Evolutionary conservation across 2,113 vertebrate genomes (phyloP).

Genomic region (Mormyrus iriodes): DNA sequence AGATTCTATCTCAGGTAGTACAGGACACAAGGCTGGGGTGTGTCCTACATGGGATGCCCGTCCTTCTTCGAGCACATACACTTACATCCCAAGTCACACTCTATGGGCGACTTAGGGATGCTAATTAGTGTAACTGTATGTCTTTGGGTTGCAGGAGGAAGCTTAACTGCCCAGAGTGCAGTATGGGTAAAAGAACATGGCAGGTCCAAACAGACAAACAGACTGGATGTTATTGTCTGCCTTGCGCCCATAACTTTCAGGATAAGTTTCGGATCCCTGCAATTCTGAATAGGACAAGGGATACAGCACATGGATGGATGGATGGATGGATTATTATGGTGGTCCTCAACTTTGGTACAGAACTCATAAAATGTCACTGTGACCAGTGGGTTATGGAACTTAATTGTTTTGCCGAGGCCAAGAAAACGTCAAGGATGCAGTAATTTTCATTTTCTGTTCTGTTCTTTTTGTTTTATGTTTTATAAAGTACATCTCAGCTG

Average conservation of each 20-base stretch:
- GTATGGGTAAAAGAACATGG: not conserved
- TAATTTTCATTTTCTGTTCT: not conserved
- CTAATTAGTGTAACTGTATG: not conserved
- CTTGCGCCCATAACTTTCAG: not conserved
- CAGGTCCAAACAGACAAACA: not conserved
- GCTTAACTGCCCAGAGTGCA: not conserved
- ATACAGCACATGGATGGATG: not conserved
- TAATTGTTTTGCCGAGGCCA: not conserved
- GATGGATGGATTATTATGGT: not conserved
- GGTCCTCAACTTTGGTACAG: not conserved
- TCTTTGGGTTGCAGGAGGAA: not conserved
- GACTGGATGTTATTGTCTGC: not conserved
- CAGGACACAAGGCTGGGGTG: too few relatives aligned
- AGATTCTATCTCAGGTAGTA: not conserved
- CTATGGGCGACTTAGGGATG: not conserved
- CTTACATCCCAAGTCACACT: not conserved
- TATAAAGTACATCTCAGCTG: not conserved
- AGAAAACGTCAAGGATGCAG: not conserved
- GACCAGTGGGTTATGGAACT: not conserved
- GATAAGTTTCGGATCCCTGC: not conserved
- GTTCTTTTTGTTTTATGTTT: not conserved
- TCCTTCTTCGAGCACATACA: not conserved
- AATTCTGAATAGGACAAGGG: not conserved
- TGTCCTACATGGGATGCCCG: not conserved
- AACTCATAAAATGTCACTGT: not conserved